Evolutionary conservation across 2,797 vertebrate genomes (phyloP), one percentile per base, ranked within the genome.

Genomic region (Synaphobranchus kaupii): DNA sequence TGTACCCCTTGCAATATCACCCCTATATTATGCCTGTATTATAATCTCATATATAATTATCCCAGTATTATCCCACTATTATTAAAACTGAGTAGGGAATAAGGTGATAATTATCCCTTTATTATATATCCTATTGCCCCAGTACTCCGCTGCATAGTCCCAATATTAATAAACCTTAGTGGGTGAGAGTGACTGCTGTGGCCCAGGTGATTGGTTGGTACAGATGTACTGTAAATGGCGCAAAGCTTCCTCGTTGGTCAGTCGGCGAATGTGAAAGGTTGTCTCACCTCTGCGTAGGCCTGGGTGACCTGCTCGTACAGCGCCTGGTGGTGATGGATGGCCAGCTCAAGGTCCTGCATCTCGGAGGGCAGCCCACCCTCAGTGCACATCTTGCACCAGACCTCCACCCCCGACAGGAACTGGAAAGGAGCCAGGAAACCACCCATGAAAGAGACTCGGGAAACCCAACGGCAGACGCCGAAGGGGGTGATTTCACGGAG

Each of bases 361-460:
- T 96, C 96, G 0, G 96, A 95, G 0, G 97, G 97, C 81, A 98
- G 95, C 54, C 97, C 97, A 81, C 96, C 97, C 84, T 98, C 97
- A 7, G 96, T 97, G 91, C 97, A 97, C 92, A 96, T 96, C 93
- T 97, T 97, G 88, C 96, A 97, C 97, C 97, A 98, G 44, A 96
- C 96, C n/a, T 98, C 97, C 86, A 97, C 96, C 86, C 96, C 96
- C 0, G 97, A 96, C 83, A 97, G 94, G 90, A 97, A 98, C 97
- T 98, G 90, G 88, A 47, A 80, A 44, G 25, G 34, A 28, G 48
- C 71, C 86, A 89, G 22, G 44, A 84, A 17, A 52, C 81, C 9
- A 50, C 84, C 20, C 34, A 25, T 39, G 50, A 58, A 44, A 78
- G 25, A 54, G 52, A 25, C 44, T 15, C 44, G 10, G 10, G n/a